Percentiles rank a stretch among this genome's conserved stretches.
These are phyloP conservation scores for Zaprionus tsacasi DNA, from an alignment of 1,140 invertebrate species.

Conservation along the genomic window DNA sequence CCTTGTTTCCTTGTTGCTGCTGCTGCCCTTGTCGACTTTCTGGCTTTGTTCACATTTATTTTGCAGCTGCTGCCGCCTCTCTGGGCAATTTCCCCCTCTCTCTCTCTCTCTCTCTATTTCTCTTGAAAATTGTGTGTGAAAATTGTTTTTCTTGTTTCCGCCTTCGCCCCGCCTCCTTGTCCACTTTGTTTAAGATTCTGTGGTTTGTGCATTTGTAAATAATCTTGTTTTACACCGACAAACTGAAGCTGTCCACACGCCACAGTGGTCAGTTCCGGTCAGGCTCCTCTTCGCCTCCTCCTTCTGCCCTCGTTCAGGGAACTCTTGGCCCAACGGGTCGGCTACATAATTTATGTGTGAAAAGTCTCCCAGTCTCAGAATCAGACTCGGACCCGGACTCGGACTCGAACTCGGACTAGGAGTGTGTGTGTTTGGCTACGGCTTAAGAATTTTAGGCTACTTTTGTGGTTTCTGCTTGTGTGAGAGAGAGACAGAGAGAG, in stretches of 20 bases:
- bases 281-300: neutral
- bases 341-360: slow-evolving; percentile 79
- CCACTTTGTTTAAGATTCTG: slow-evolving; percentile 76
- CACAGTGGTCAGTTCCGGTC: slow-evolving; percentile 35
- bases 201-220: slow-evolving; percentile 78
- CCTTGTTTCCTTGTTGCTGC: slow-evolving; percentile 10
- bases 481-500: neutral
- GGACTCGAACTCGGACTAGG: neutral
- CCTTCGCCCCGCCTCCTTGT: neutral
- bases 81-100: slow-evolving; percentile 10
- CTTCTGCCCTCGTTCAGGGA: slow-evolving; percentile 7
- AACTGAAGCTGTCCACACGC: slow-evolving; percentile 16
- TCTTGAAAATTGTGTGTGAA: slow-evolving; percentile 74
- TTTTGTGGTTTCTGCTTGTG: slow-evolving; percentile 31
- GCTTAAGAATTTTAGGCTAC: slow-evolving; percentile 72
- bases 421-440: slow-evolving; percentile 45
- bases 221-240: slow-evolving; percentile 72
- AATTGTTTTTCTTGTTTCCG: slow-evolving; percentile 72
- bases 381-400: neutral
- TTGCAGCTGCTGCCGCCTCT: slow-evolving; percentile 32
- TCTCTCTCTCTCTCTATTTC: neutral
- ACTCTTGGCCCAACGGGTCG: slow-evolving; percentile 34
- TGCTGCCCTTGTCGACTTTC: slow-evolving; percentile 25
- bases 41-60: slow-evolving; percentile 51
- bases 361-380: slow-evolving; percentile 52